Evolutionary conservation across 2,113 vertebrate genomes (phyloP), one percentile per base, ranked within the genome.

Genomic region (Pampusana beccarii): DNA sequence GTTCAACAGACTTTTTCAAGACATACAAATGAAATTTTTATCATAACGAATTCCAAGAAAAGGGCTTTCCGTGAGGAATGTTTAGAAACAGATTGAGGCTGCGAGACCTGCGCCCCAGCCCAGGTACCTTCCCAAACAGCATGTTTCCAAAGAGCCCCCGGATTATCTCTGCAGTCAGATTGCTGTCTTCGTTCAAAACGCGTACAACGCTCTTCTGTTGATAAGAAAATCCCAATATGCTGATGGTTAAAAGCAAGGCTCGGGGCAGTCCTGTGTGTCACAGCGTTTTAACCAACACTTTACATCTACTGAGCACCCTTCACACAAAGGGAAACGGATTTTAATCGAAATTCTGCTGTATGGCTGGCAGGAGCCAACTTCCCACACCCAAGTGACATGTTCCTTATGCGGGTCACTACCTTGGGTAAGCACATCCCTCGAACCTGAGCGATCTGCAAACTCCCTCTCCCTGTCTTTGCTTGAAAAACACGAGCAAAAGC

Each of bases 1-100:
- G 87, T 95, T 91, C 89, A 61, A 20, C 86, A 20, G 79, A 81
- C 85, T 66, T 94, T 88, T 80, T 92, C 66, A 69, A 89, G 72
- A 65, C 70, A 58, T 5, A 40, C 26, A 58, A 91, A 92, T 81
- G 34, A 82, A 34, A n/a, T 80, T 94, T 95, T 87, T 80, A 82
- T 90, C 77, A 17, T 80, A n/a, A 64, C 5, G 36, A 72, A 42
- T 90, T 93, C 74, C 87, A 60, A 72, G 84, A 83, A 78, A 69
- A 89, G 58, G 73, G 16, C 18, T 82, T 92, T 81, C 69, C n/a
- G 19, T 3, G 1, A 70, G 58, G 48, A 40, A 42, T 16, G 26
- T 56, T 83, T 44, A 71, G 86, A 60, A 83, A 77, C 3, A 61
- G 84, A 83, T 46, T 77, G 74, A 75, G 62, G 67, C 90, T 91